Percentiles rank a stretch among this genome's conserved stretches.
Conservation (phyloP, 2,888 invertebrate species). For the Anodontia alba region DNA sequence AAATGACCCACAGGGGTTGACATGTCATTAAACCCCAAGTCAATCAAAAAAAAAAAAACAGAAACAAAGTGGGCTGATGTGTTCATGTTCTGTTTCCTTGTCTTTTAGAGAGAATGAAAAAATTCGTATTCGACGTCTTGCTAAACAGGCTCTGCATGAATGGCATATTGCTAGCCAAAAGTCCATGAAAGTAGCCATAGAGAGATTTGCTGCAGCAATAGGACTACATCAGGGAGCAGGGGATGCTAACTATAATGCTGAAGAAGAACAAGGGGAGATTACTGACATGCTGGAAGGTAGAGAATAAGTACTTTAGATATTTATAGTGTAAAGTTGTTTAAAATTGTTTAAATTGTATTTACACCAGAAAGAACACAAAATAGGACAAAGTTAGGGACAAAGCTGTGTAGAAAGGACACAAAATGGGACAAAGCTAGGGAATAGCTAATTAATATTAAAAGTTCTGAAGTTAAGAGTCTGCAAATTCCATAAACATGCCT, state of each 20-base stretch:
- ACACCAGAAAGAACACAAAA: background rate
- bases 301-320: background rate
- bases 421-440: no score
- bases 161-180: constrained; percentile 66
- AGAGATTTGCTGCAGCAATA: constrained; percentile 70
- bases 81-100: no score
- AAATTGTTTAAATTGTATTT: background rate
- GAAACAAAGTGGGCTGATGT: no score
- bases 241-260: constrained; percentile 12
- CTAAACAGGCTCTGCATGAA: constrained; percentile 65
- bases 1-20: no score
- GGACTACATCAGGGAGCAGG: constrained; percentile 60
- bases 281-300: constrained; percentile 20
- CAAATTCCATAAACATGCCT: no score
- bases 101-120: constrained; percentile 71
- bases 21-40: no score
- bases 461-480: no score
- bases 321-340: background rate
- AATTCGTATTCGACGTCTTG: constrained; percentile 57
- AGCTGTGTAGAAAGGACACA: no score
- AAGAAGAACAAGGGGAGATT: constrained; percentile 6
- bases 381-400: no score
- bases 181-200: constrained; percentile 68
- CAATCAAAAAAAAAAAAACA: no score
- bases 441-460: no score